These are phyloP conservation scores for Atrina japonica DNA, from an alignment of 2,888 invertebrate genomes.

Conservation along the genomic window DNA sequence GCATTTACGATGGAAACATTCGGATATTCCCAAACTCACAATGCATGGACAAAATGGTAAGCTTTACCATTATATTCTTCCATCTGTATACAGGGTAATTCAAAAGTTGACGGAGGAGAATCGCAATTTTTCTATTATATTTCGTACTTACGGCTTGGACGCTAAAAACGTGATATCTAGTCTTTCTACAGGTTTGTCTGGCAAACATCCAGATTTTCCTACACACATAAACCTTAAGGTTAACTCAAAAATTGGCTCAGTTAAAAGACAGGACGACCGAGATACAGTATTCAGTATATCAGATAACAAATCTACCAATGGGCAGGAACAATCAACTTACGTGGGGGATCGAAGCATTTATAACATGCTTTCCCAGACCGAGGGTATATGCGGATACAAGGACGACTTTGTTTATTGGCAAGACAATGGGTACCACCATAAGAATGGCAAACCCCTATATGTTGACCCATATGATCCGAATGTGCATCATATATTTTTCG, in stretches of 20 bases:
- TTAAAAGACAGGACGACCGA: constrained; percentile 57
- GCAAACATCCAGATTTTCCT: constrained; percentile 75
- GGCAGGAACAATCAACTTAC: constrained; percentile 18
- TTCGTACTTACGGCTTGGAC: constrained; percentile 79
- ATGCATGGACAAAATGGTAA: constrained; percentile 70
- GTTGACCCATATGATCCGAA: constrained; percentile 69
- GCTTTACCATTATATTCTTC: constrained; percentile 78
- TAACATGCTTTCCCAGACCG: constrained; percentile 62
- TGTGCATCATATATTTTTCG: constrained; percentile 79
- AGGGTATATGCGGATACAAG: constrained; percentile 75
- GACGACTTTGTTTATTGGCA: constrained; percentile 79
- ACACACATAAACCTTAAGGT: constrained; percentile 59
- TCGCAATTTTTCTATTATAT: constrained; percentile 75
- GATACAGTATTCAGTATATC: constrained; percentile 48
- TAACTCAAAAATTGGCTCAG: constrained; percentile 62
- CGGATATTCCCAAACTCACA: constrained; percentile 55
- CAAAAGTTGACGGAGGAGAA: constrained; percentile 62
- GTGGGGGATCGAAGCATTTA: constrained; percentile 70
- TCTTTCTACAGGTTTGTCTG: constrained; percentile 64
- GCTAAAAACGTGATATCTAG: constrained; percentile 74
- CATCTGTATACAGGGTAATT: constrained; percentile 76
- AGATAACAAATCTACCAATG: constrained; percentile 14
- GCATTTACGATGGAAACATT: constrained; percentile 69
- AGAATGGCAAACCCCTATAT: constrained; percentile 77
- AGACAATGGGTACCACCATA: constrained; percentile 70